Evolutionary conservation across 2,888 invertebrate species (phyloP).

Genomic region (Schizotus pectinicornis): DNA sequence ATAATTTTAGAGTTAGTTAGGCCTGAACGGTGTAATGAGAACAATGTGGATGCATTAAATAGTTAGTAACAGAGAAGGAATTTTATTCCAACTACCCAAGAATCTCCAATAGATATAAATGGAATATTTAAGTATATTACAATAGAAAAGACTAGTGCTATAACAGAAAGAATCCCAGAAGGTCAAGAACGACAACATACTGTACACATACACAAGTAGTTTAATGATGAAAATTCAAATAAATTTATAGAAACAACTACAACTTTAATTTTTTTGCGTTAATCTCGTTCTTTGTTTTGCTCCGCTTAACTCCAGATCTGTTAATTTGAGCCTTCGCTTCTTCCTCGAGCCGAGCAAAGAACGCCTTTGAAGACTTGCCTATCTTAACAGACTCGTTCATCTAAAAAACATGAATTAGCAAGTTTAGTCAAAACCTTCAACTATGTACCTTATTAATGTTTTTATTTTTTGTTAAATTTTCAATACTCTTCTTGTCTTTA

Average conservation of each 20-base stretch:
- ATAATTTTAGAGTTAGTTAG: too few relatives aligned
- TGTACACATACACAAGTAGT: too few relatives aligned
- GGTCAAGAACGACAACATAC: too few relatives aligned
- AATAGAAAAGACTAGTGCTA: too few relatives aligned
- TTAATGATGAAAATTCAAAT: not conserved
- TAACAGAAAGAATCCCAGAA: too few relatives aligned
- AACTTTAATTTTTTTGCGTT: conserved; percentile 70
- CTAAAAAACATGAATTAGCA: conserved; percentile 49
- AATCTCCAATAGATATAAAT: too few relatives aligned
- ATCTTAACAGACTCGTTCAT: conserved; percentile 60
- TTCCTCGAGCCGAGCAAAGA: conserved; percentile 87
- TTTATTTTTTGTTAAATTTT: conserved; percentile 69
- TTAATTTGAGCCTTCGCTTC: conserved; percentile 66
- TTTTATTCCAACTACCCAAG: too few relatives aligned
- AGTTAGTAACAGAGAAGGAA: too few relatives aligned
- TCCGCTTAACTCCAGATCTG: conserved; percentile 47
- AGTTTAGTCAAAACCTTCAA: conserved; percentile 14
- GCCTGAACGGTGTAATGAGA: too few relatives aligned
- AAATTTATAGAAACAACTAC: conserved; percentile 44
- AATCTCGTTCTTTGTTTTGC: conserved; percentile 51
- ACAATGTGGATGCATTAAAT: too few relatives aligned
- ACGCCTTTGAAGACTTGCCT: conserved; percentile 78
- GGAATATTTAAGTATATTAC: too few relatives aligned
- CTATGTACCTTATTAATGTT: conserved; percentile 65
- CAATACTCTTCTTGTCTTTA: conserved; percentile 67